These are phyloP conservation scores for Poeciliopsis paucimaculata DNA, from an alignment of 2,797 vertebrate genomes.

Conservation along the genomic window DNA sequence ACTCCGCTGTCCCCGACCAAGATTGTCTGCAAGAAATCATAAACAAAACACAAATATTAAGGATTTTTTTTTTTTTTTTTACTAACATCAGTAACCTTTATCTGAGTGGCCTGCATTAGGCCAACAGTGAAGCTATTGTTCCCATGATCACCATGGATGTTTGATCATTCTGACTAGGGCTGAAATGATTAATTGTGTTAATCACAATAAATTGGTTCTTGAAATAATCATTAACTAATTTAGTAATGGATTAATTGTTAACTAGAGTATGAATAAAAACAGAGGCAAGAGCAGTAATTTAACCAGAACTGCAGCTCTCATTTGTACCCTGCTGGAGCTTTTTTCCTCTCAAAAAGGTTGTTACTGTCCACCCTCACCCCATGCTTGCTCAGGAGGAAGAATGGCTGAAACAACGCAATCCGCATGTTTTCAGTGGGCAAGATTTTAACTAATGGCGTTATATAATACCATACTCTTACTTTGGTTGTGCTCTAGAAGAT, in stretches of 20 bases:
- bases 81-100: not conserved
- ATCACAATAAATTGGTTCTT: no score
- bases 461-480: not conserved
- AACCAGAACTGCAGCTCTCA: no score
- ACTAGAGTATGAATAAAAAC: no score
- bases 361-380: not conserved
- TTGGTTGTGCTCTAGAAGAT: not conserved
- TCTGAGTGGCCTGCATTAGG: not conserved
- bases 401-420: not conserved
- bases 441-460: not conserved
- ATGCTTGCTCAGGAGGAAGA: not conserved
- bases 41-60: constrained; percentile 13
- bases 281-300: no score
- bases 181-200: no score
- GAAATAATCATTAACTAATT: no score
- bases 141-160: not conserved
- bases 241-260: no score
- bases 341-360: not conserved
- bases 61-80: not conserved
- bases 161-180: not conserved
- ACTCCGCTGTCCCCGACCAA: constrained; percentile 94
- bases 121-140: not conserved
- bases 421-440: not conserved
- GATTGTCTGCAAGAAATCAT: constrained; percentile 84
- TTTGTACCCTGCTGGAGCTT: no score